A percentile compares a stretch with the other conserved stretches of the same genome.
These are phyloP conservation scores for Netta rufina DNA, from an alignment of 2,797 vertebrate genomes.

Conservation along the genomic window DNA sequence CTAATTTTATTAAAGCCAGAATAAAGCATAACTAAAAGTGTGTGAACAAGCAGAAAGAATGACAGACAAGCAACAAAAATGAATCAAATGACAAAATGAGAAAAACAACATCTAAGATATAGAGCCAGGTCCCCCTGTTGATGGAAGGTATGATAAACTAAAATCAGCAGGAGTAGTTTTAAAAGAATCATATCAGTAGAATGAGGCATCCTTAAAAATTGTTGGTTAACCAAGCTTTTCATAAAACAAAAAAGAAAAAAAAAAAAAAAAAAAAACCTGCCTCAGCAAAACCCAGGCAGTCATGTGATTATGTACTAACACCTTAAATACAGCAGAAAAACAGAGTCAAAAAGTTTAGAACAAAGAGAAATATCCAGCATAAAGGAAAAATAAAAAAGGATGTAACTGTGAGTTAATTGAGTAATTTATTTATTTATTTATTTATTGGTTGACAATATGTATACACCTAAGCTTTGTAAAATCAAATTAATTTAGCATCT, in stretches of 20 bases:
- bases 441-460: not conserved
- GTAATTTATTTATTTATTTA: not conserved
- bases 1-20: not conserved
- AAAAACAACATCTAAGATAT: not conserved
- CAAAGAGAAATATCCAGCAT: not conserved
- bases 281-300: not conserved
- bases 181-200: not conserved
- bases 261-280: not conserved
- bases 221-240: not conserved
- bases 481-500: not conserved
- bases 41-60: not conserved
- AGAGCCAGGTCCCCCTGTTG: not conserved
- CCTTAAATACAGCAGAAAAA: not conserved
- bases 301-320: not conserved
- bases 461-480: not conserved
- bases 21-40: not conserved
- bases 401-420: not conserved
- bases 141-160: not conserved
- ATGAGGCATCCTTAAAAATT: not conserved
- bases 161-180: not conserved
- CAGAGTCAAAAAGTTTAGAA: not conserved
- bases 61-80: not conserved
- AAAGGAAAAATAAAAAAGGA: not conserved
- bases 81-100: not conserved
- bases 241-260: not conserved